Percentiles rank a stretch among this genome's conserved stretches.
phyloP scores from a whole-genome alignment of 2,113 vertebrate genomes.

The Bombycilla garrulus region DNA sequence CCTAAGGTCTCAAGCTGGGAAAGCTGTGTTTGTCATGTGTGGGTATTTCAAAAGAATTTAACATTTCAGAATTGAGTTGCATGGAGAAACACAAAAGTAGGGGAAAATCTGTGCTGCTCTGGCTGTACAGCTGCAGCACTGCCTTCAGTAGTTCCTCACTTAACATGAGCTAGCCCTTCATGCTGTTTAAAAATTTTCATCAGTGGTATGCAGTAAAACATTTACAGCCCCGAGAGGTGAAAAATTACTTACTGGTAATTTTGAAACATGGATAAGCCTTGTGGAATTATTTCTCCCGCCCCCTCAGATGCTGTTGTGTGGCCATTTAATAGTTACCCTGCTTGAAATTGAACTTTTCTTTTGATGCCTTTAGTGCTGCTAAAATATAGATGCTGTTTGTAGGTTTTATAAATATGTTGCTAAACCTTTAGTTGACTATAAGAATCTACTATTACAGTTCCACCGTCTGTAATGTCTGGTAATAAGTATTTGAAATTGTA shows the following conservation, averaged over 20 bases:
- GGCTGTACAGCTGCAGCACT: neutral
- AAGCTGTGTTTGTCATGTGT: neutral
- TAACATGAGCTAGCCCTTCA: neutral
- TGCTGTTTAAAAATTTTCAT: neutral
- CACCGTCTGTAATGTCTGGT: neutral
- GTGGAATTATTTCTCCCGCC: neutral
- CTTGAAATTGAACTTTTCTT: slow-evolving; percentile 27
- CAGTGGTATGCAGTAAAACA: neutral
- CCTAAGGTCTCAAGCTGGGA: slow-evolving; percentile 37
- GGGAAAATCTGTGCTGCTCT: neutral
- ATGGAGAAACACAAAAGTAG: neutral
- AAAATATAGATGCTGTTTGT: neutral
- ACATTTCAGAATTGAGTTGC: neutral
- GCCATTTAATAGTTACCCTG: neutral
- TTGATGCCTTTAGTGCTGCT: neutral
- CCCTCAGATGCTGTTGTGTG: neutral
- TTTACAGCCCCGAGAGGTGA: neutral
- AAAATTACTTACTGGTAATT: neutral
- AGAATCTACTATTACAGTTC: neutral
- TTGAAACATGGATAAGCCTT: neutral
- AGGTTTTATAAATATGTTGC: slow-evolving; percentile 18
- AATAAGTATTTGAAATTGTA: neutral
- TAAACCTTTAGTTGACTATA: slow-evolving; percentile 13
- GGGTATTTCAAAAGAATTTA: slow-evolving; percentile 2
- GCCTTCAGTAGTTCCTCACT: neutral